These are phyloP conservation scores for Euglossa dilemma DNA, from an alignment of 1,140 invertebrate species.

Conservation along the genomic window DNA sequence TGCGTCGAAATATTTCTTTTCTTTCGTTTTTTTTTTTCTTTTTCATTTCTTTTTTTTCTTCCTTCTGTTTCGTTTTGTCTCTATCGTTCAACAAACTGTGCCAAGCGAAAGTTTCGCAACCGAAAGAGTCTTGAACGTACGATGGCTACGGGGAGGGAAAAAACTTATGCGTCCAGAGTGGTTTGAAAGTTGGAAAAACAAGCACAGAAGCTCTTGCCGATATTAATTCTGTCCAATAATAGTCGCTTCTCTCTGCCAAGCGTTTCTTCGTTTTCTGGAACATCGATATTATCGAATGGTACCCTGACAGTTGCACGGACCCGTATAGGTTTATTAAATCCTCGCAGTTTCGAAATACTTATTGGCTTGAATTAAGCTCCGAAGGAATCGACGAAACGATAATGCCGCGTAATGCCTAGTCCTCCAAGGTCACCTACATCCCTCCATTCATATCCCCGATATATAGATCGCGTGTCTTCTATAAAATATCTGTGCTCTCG, in stretches of 20 bases:
- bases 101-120: background rate
- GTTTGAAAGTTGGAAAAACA: background rate
- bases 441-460: background rate
- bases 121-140: background rate
- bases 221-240: background rate
- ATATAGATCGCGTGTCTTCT: background rate
- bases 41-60: too few species aligned
- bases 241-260: background rate
- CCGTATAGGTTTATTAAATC: background rate
- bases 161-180: background rate
- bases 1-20: background rate
- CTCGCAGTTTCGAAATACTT: background rate
- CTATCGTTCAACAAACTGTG: background rate
- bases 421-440: too few species aligned
- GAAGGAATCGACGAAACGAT: background rate
- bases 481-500: constrained; percentile 15
- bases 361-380: background rate
- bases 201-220: background rate
- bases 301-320: constrained; percentile 1
- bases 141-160: background rate
- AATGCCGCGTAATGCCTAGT: background rate
- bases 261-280: background rate
- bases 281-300: background rate
- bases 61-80: too few species aligned
- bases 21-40: background rate